These are phyloP conservation scores for crab-eating macaque (Macaca fascicularis) DNA, from an alignment of 2,113 vertebrate species.

Conservation along the genomic window T2T-MFA8v1.1 NC_088395.1:158095001-158095500, in stretches of 20 bases:
- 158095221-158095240: neutral
- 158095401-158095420: neutral
- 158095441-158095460: neutral
- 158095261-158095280: neutral
- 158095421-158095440: neutral
- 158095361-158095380: neutral
- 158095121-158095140: neutral
- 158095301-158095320: neutral
- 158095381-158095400: neutral
- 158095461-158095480: neutral
- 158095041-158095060: neutral
- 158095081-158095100: neutral
- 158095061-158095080: neutral
- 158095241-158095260: neutral
- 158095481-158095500: neutral
- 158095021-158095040: neutral
- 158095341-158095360: neutral
- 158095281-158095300: neutral
- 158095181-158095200: neutral
- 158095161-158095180: neutral
- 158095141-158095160: neutral
- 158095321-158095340: neutral
- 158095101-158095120: neutral
- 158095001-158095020: neutral
- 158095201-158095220: neutral